phyloP scores from a whole-genome alignment of 2,113 vertebrate species.

The Hippocampus mohnikei region DNA sequence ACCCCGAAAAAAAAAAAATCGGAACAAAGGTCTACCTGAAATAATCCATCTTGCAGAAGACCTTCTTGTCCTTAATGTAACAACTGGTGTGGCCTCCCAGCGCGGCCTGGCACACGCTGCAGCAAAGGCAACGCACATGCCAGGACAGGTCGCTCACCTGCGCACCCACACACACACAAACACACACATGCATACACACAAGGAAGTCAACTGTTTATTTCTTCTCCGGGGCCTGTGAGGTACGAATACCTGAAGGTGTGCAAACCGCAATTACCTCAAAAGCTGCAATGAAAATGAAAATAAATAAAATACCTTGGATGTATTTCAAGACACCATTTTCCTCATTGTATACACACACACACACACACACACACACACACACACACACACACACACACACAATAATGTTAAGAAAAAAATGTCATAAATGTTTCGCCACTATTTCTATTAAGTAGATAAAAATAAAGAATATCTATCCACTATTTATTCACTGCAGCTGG shows the following conservation, averaged over 20 bases:
- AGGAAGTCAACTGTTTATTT: neutral
- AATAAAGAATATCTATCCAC: no score
- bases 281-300: neutral
- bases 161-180: neutral
- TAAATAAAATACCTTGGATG: neutral
- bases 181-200: no score
- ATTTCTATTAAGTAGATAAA: no score
- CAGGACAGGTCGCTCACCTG: conserved; percentile 97
- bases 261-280: conserved; percentile 9
- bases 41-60: conserved; percentile 98
- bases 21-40: conserved; percentile 79
- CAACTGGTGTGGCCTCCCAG: conserved; percentile 93
- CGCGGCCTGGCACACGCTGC: conserved; percentile 92
- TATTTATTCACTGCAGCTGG: no score
- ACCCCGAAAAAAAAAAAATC: no score
- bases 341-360: neutral
- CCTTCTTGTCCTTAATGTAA: conserved; percentile 97
- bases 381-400: no score
- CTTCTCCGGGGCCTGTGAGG: neutral
- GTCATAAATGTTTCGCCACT: no score
- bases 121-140: conserved; percentile 96
- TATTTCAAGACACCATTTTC: no score
- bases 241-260: neutral
- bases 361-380: neutral
- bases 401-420: no score